These are phyloP conservation scores for Xanthia togata DNA, from an alignment of 2,888 invertebrate species.

Conservation along the genomic window DNA sequence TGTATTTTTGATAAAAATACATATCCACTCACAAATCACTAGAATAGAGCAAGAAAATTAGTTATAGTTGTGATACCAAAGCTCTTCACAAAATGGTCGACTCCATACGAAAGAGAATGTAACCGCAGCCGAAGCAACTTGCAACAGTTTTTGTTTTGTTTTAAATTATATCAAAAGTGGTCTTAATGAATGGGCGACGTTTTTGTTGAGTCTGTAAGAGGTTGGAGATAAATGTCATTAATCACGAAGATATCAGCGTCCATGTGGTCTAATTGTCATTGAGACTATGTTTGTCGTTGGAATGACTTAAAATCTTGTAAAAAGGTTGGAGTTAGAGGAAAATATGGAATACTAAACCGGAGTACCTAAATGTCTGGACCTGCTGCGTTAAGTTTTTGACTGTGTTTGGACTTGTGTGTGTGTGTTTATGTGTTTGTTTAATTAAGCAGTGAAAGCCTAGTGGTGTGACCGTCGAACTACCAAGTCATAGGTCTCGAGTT, in stretches of 20 bases:
- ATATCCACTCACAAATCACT: neutral
- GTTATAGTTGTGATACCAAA: neutral
- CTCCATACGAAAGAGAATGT: slow-evolving; percentile 57
- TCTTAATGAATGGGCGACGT: slow-evolving; percentile 65
- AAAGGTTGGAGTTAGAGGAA: neutral
- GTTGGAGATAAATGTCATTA: slow-evolving; percentile 49
- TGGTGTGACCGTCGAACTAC: too few relatives aligned
- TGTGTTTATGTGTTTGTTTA: too few relatives aligned
- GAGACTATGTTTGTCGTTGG: neutral
- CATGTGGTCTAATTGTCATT: slow-evolving; percentile 36
- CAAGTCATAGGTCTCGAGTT: too few relatives aligned
- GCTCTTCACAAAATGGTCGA: slow-evolving; percentile 57
- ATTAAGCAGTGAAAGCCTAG: too few relatives aligned
- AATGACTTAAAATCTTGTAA: too few relatives aligned
- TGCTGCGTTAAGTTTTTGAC: too few relatives aligned
- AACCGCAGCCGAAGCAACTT: slow-evolving; percentile 22
- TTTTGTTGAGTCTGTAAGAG: slow-evolving; percentile 45
- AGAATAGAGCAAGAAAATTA: neutral
- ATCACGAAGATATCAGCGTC: slow-evolving; percentile 36
- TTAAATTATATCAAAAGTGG: slow-evolving; percentile 67
- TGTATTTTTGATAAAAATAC: too few relatives aligned
- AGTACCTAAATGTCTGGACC: neutral
- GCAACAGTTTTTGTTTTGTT: slow-evolving; percentile 61
- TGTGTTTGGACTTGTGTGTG: too few relatives aligned
- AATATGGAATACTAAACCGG: neutral